A percentile compares a stretch with the other conserved stretches of the same genome.
Evolutionary conservation across 2,113 vertebrate genomes (phyloP).

Genomic region (Xiphophorus maculatus): DNA sequence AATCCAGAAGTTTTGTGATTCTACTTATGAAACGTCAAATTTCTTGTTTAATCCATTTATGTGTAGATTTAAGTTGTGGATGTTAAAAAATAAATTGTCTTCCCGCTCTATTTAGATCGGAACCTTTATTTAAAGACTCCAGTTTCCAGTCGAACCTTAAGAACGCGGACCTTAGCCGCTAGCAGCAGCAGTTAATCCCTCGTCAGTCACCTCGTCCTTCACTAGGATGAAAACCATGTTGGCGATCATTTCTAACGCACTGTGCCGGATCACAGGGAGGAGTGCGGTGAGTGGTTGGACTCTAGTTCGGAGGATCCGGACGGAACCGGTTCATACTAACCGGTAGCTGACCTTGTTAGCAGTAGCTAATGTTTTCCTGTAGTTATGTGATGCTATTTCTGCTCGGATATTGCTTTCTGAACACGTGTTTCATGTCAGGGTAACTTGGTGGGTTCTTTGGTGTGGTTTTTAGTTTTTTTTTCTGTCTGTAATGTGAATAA

Average conservation of each 20-base stretch:
- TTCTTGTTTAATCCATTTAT: neutral
- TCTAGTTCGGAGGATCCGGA: neutral
- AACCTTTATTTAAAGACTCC: neutral
- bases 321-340: constrained; percentile 29
- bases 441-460: neutral
- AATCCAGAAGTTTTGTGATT: no score
- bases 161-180: constrained; percentile 1
- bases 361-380: neutral
- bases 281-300: constrained; percentile 71
- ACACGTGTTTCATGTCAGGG: neutral
- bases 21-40: no score
- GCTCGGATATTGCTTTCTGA: neutral
- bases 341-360: constrained; percentile 61
- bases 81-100: no score
- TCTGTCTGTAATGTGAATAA: neutral
- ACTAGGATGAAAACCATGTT: constrained; percentile 87
- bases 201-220: neutral
- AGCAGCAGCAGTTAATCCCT: constrained; percentile 24
- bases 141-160: constrained; percentile 16
- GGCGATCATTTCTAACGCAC: constrained; percentile 83
- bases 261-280: constrained; percentile 80
- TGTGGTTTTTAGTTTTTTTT: neutral
- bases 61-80: neutral
- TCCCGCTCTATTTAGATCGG: neutral
- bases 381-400: neutral